These are phyloP conservation scores for Tragelaphus scriptus DNA, from an alignment of 2,113 vertebrate genomes.

Conservation along the genomic window DNA sequence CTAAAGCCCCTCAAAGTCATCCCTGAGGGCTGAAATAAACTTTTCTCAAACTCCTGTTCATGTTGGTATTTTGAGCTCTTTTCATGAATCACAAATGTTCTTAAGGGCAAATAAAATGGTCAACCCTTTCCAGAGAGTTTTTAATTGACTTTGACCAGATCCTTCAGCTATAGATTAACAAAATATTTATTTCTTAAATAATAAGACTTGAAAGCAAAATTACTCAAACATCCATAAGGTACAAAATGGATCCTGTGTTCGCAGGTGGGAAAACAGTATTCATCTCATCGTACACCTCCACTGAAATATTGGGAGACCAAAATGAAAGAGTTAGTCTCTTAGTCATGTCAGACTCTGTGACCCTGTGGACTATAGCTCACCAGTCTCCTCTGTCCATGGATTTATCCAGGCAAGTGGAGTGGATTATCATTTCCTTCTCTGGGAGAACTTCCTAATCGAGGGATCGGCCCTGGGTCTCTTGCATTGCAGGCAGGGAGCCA, in stretches of 20 bases:
- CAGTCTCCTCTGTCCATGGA: neutral
- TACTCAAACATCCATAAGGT: too few relatives aligned
- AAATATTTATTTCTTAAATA: neutral
- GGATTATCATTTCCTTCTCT: neutral
- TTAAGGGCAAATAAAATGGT: neutral
- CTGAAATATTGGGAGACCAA: neutral
- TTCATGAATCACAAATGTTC: neutral
- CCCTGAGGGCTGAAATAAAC: neutral
- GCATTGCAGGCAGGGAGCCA: neutral
- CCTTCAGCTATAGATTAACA: neutral
- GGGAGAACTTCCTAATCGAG: neutral
- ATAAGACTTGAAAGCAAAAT: neutral
- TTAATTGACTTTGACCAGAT: neutral
- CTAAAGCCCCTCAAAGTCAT: neutral
- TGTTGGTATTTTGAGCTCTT: neutral
- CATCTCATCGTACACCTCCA: neutral
- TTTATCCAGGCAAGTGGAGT: neutral
- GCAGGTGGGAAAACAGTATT: neutral
- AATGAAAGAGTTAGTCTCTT: neutral
- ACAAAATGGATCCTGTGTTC: neutral
- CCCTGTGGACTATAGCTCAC: neutral
- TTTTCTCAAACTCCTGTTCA: neutral
- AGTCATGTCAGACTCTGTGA: neutral
- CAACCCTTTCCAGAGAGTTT: neutral
- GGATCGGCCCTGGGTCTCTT: neutral